Evolutionary conservation across 35 echinoderm and acorn worm genomes (phyloP).

Genomic region (Heliocidaris erythrogramma): DNA sequence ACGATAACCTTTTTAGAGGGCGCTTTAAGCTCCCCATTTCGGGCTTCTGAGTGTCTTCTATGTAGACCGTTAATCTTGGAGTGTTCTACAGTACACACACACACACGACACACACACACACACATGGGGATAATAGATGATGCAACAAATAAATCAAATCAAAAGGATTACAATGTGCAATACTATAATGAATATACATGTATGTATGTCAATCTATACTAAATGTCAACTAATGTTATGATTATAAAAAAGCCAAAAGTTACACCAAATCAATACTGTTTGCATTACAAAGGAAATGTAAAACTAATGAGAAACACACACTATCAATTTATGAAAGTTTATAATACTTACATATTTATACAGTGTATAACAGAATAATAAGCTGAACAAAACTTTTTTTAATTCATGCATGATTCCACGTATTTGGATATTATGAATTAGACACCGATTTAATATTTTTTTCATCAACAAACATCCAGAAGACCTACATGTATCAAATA

Average conservation of each 20-base stretch:
- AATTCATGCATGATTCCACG: background rate
- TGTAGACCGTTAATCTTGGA: conserved; percentile 21
- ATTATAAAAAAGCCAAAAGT: background rate
- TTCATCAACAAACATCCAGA: background rate
- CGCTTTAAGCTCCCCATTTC: conserved; percentile 30
- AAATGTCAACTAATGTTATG: background rate
- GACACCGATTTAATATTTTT: too few species aligned
- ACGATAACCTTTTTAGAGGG: conserved; percentile 22
- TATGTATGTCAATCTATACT: background rate
- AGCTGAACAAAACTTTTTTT: background rate
- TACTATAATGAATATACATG: background rate
- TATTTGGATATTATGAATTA: background rate
- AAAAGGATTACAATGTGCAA: background rate
- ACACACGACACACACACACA: background rate
- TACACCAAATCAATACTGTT: background rate
- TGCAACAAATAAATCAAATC: conserved; percentile 20
- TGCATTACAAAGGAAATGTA: background rate
- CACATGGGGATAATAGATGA: conserved; percentile 9
- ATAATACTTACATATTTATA: background rate
- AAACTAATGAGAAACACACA: background rate
- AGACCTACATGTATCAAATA: background rate
- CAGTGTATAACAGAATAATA: background rate
- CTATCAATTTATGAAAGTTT: background rate
- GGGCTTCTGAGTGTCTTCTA: conserved; percentile 8
- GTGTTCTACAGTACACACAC: conserved; percentile 26